A percentile compares a stretch with the other conserved stretches of the same genome.
Conservation (phyloP, 1,140 invertebrate genomes). For the Leptestheria dahalacensis region DNA sequence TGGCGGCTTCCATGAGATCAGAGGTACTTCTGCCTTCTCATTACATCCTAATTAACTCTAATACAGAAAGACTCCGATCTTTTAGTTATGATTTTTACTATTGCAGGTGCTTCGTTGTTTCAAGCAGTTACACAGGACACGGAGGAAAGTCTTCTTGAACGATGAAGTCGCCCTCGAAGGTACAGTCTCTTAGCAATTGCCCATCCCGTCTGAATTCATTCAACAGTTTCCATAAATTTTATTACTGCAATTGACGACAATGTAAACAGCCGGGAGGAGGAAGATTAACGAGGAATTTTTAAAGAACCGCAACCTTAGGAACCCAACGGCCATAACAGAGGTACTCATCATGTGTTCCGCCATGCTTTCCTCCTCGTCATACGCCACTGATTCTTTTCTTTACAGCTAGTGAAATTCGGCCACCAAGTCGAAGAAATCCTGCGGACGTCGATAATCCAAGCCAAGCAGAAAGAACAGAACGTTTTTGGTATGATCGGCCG, state of each 20-base stretch:
- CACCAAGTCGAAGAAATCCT: constrained; percentile 45
- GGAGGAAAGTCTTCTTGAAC: constrained; percentile 40
- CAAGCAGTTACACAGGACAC: constrained; percentile 44
- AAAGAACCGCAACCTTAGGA: constrained; percentile 40
- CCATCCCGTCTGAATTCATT: no score
- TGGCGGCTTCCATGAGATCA: constrained; percentile 4
- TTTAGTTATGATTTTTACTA: no score
- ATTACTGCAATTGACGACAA: background rate
- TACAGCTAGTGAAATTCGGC: constrained; percentile 42
- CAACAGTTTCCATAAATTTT: no score
- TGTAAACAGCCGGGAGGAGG: constrained; percentile 30
- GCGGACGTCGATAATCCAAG: constrained; percentile 45
- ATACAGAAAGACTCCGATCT: no score
- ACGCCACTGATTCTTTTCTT: no score
- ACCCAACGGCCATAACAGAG: constrained; percentile 36
- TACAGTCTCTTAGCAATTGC: constrained; percentile 24
- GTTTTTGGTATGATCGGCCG: constrained; percentile 34
- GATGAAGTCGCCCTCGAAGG: constrained; percentile 40
- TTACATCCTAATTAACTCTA: background rate
- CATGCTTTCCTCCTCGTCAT: no score
- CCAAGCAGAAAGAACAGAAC: constrained; percentile 39
- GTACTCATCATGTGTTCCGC: constrained; percentile 26
- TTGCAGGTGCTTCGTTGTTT: constrained; percentile 42
- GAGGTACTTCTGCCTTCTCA: background rate
- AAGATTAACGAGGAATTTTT: constrained; percentile 49